Conservation (phyloP, 2,888 invertebrate species). For the Stictocephala bisonia region DNA sequence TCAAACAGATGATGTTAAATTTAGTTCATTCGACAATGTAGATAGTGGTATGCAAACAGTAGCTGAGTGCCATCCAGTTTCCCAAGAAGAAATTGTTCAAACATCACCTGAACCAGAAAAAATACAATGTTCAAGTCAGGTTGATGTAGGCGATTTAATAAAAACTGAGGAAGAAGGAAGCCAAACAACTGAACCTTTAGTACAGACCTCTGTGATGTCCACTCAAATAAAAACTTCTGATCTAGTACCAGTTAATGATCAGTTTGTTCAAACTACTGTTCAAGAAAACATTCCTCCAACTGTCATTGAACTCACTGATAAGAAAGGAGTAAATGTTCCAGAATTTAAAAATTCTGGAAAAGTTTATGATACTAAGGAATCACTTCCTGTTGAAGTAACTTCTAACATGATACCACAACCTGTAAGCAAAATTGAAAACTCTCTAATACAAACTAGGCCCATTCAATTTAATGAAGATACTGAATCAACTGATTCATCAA, state of each 20-base stretch:
- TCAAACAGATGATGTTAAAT: conserved; percentile 42
- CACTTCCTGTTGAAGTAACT: neutral
- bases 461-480: conserved; percentile 68
- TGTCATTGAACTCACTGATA: conserved; percentile 16
- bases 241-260: conserved; percentile 58
- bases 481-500: conserved; percentile 64
- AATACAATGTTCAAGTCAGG: conserved; percentile 33
- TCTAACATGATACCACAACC: conserved; percentile 1
- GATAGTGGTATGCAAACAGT: conserved; percentile 43
- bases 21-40: conserved; percentile 40
- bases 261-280: conserved; percentile 61
- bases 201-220: conserved; percentile 41
- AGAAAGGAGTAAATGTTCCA: conserved; percentile 14
- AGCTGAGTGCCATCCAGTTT: conserved; percentile 17
- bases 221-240: conserved; percentile 59
- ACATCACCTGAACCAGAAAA: conserved; percentile 48
- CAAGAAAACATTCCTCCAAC: neutral
- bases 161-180: conserved; percentile 37
- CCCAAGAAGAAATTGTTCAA: conserved; percentile 40
- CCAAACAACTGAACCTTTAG: conserved; percentile 6
- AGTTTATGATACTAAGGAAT: neutral
- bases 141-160: conserved; percentile 23
- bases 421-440: conserved; percentile 14
- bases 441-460: conserved; percentile 71
- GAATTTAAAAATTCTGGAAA: conserved; percentile 1